These are phyloP conservation scores for Chaenogobius annularis DNA, from an alignment of 2,113 vertebrate species.

Conservation along the genomic window DNA sequence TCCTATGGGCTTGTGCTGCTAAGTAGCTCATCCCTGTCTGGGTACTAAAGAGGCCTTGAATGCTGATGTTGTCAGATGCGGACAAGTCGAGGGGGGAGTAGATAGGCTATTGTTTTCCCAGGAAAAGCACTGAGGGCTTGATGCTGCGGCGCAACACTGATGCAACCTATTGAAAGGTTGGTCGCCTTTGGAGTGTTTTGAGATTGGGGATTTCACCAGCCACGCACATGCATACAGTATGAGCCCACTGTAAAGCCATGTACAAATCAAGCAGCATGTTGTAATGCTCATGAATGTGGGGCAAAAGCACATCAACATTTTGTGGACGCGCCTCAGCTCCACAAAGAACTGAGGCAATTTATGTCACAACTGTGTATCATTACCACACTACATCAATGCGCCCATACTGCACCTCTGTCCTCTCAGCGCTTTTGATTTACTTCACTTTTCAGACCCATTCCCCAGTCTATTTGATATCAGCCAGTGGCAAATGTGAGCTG, in stretches of 20 bases:
- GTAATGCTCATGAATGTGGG: slow-evolving; percentile 18
- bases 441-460: slow-evolving; percentile 34
- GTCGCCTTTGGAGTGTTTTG: slow-evolving; percentile 44
- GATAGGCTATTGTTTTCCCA: slow-evolving; percentile 75
- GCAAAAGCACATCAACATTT: not conserved
- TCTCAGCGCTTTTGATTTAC: slow-evolving; percentile 42
- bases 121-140: slow-evolving; percentile 56
- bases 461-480: slow-evolving; percentile 47
- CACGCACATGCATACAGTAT: slow-evolving; percentile 11
- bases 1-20: slow-evolving; percentile 66
- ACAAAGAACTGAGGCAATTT: slow-evolving; percentile 3
- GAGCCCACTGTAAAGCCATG: slow-evolving; percentile 29
- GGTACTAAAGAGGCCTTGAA: slow-evolving; percentile 65
- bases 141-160: slow-evolving; percentile 60
- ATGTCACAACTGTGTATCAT: slow-evolving; percentile 38
- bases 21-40: slow-evolving; percentile 71
- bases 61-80: slow-evolving; percentile 73
- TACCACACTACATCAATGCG: slow-evolving; percentile 43
- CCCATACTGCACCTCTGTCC: slow-evolving; percentile 30
- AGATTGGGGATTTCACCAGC: slow-evolving; percentile 42
- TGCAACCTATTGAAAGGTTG: slow-evolving; percentile 64
- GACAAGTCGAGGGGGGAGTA: slow-evolving; percentile 47
- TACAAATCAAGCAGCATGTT: slow-evolving; percentile 22
- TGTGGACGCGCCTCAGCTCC: not conserved
- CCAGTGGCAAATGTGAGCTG: slow-evolving; percentile 33